Evolutionary conservation across 1,140 invertebrate species (phyloP).

Genomic region (Phthorimaea operculella): DNA sequence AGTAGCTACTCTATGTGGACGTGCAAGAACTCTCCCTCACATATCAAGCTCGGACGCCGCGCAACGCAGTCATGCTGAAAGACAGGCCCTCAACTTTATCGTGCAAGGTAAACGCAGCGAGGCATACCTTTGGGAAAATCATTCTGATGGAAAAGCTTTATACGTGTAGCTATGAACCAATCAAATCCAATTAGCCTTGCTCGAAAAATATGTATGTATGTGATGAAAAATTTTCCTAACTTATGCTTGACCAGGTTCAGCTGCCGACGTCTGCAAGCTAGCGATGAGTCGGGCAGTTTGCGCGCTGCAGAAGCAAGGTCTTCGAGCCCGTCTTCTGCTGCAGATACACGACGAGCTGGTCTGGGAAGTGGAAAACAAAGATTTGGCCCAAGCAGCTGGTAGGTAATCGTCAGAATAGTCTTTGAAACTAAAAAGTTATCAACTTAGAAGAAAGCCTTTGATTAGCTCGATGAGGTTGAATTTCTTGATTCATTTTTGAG

Average conservation of each 20-base stretch:
- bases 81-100: conserved; percentile 71
- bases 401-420: background rate
- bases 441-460: no score
- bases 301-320: conserved; percentile 21
- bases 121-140: no score
- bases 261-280: conserved; percentile 71
- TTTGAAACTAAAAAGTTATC: no score
- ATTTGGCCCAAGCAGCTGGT: conserved; percentile 38
- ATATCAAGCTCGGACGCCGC: conserved; percentile 44
- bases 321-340: conserved; percentile 52
- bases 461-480: no score
- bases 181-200: no score
- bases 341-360: conserved; percentile 74
- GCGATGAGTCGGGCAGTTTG: conserved; percentile 66
- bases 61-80: conserved; percentile 60
- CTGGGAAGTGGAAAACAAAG: conserved; percentile 57
- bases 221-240: no score
- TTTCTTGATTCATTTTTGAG: no score
- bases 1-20: conserved; percentile 61
- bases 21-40: conserved; percentile 57
- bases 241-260: conserved; percentile 56
- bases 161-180: no score
- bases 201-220: no score
- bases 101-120: conserved; percentile 68
- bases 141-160: no score